Evolutionary conservation across 2,888 invertebrate genomes (phyloP), one percentile per base, ranked within the genome.

Genomic region (Cryptocephalus primarius): DNA sequence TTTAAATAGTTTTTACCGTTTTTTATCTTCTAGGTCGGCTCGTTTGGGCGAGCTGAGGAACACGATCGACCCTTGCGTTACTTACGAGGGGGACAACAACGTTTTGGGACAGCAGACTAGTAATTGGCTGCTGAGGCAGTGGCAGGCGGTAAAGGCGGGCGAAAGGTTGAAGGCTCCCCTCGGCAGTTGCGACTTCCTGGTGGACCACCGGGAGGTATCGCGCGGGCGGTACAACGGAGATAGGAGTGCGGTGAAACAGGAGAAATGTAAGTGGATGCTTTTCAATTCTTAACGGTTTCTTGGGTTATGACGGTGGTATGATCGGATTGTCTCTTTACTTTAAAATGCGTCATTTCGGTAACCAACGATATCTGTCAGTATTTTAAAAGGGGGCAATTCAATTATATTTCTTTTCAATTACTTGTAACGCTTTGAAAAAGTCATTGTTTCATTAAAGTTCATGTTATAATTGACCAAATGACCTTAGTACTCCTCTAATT

Each of bases 1-100:
- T 22, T 22, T 22, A 22, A 22, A 2, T 22, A 22, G 3, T 22
- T 6, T 22, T 22, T 6, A 4, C 22, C 22, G 3, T 4, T 4
- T 22, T 22, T 6, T 22, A 4, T 22, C 22, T 22, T 22, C 22
- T 22, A 22, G 22, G 22, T 83, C 85, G n/a, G 79, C 91, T 12
- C 83, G 89, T 56, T 72, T 95, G 22, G 92, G 92, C 33, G 85
- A 87, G 52, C 73, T 95, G 49, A 77, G 91, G 9, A 82, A 82
- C 62, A 88, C 88, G 68, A 86, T 90, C 68, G 95, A 95, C 68
- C 86, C 93, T 0, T 85, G 86, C 38, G 86, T 88, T 46, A 94
- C 94, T 0, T 92, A 91, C 68, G 94, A 94, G 67, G 93, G 94
- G 1, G 93, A 94, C 71, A 94, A 94, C 72, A 92, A 88, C 69